A percentile compares a stretch with the other conserved stretches of the same genome.
Conservation (phyloP, 2,797 vertebrate species). For the Huso huso region DNA sequence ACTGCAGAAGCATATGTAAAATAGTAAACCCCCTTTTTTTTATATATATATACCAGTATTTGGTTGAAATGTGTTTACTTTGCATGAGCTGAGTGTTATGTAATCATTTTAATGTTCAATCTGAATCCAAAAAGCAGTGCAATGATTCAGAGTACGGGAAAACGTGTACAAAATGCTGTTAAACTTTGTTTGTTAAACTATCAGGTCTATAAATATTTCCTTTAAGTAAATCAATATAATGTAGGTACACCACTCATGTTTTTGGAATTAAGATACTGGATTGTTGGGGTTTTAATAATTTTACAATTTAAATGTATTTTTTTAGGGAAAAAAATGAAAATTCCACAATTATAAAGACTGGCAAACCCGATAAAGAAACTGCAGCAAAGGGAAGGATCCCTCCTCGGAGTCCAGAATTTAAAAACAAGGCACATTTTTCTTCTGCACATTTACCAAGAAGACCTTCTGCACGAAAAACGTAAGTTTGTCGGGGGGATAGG, state of each 20-base stretch:
- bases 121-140: no score
- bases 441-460: conserved; percentile 43
- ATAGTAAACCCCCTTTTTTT: no score
- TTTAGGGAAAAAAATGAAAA: conserved; percentile 32
- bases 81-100: no score
- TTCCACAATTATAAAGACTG: conserved; percentile 34
- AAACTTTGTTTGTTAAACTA: no score
- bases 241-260: not conserved
- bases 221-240: no score
- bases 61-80: no score
- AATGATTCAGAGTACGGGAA: no score
- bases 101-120: no score
- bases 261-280: not conserved
- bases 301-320: not conserved
- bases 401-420: conserved; percentile 34
- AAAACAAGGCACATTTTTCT: conserved; percentile 41
- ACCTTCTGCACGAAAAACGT: conserved; percentile 48
- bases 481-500: conserved; percentile 19
- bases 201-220: no score
- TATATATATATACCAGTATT: no score
- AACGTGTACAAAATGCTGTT: no score
- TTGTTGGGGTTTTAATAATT: not conserved
- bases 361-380: conserved; percentile 31
- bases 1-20: no score
- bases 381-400: conserved; percentile 31